A percentile compares a stretch with the other conserved stretches of the same genome.
Conservation (phyloP, 2,888 invertebrate species). For the Amorpha juglandis region DNA sequence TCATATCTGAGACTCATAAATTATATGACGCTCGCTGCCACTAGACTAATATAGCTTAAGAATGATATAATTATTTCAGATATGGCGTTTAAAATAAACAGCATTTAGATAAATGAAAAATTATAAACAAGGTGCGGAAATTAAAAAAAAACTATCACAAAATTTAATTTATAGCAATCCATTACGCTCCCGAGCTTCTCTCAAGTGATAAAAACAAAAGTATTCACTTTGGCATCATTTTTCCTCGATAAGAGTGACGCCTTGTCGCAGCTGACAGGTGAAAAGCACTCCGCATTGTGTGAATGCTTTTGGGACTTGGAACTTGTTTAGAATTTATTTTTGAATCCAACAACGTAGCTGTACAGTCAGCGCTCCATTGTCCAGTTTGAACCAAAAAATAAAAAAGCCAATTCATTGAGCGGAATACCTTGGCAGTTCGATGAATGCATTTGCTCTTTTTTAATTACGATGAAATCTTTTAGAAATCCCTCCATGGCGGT, state of each 20-base stretch:
- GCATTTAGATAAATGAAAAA: too few species aligned
- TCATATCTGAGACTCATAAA: too few species aligned
- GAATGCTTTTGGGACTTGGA: slow-evolving; percentile 16
- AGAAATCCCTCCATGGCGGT: background rate
- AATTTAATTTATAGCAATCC: background rate
- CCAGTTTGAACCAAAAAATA: background rate
- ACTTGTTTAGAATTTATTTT: background rate
- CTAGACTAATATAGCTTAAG: too few species aligned
- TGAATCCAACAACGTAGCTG: background rate
- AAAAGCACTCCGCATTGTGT: slow-evolving; percentile 2
- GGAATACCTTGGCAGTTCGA: background rate
- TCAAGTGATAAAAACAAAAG: slow-evolving; percentile 2
- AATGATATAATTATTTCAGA: too few species aligned
- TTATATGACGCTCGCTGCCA: too few species aligned
- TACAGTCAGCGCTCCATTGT: background rate
- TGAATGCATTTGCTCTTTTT: background rate
- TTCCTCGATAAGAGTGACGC: background rate
- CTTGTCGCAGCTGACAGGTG: background rate
- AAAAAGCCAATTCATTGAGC: background rate
- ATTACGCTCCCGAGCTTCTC: background rate
- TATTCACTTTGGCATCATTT: background rate
- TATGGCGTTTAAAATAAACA: too few species aligned
- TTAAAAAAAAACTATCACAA: background rate
- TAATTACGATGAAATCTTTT: background rate
- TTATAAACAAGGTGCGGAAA: background rate